Evolutionary conservation across 2,888 invertebrate genomes (phyloP), one percentile per base, ranked within the genome.

Genomic region (Agrochola lota): DNA sequence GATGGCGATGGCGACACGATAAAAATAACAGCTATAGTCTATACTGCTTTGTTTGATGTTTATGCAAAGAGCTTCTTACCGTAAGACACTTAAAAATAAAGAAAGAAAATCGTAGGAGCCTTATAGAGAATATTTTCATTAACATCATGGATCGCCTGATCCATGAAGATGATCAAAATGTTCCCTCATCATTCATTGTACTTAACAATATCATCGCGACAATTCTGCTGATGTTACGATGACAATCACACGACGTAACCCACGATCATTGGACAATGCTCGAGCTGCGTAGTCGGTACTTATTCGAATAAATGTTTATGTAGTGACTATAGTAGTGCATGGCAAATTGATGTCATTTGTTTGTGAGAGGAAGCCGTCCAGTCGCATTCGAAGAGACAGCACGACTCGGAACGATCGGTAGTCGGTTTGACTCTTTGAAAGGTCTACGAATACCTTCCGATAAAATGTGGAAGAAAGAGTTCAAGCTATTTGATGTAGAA

Each of bases 291-390:
- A 49, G 49, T 64, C 57, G 55, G 67, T 75, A 75, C 71, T 71
- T 75, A 75, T n/a, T 59, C n/a, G 20, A 78, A 81, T 78, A 69
- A 72, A 83, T 71, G 71, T 81, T 55, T 75, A 80, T 76, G 35
- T 55, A 57, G 62, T 57, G 43, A 57, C 80, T 79, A 68, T 40
- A 74, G 66, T 57, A 75, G 30, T 52, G 68, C 62, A 63, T 71
- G 52, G 63, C 62, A 68, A 81, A 82, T 80, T 81, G 63, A 81
- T 80, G 81, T 59, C n/a, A 81, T 52, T 80, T 62, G n/a, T 35
- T 52, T 20, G 57, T 66, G 66, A 59, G 62, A 81, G 68, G 76
- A 81, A 63, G 30, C 52, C 57, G n/a, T 30, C 30, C 80, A 80
- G 80, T 35, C 74, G 9, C 60, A 79, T 79, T 74, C 74, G 57